Evolutionary conservation across 2,797 vertebrate species (phyloP), one percentile per base, ranked within the genome.

Genomic region (Mergus octosetaceus): DNA sequence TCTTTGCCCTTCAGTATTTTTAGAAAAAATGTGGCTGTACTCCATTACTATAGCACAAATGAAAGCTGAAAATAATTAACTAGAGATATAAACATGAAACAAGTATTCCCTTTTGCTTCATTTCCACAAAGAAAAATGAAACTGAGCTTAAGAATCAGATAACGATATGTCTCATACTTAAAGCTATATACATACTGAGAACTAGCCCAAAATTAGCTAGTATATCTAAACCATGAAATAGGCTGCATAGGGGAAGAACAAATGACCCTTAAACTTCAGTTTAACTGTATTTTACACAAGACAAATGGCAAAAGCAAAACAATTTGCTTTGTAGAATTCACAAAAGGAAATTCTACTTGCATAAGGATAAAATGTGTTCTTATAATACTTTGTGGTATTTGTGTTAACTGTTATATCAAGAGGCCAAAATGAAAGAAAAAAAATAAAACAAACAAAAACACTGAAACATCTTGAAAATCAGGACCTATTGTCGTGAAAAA

Each of bases 201-300:
- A 85, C 86, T 90, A 93, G 51, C 64, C 21, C 87, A 4, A 95
- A 96, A 94, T 61, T 54, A 91, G 75, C 77, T 88, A 88, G n/a
- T 69, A 4, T 85, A 79, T 39, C 43, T 61, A 77, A 89, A 84
- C 28, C 57, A 62, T n/a, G 47, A 89, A 94, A 85, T 6, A 62
- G 24, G 51, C 38, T 57, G 54, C 41, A 93, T 75, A 87, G 12
- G n/a, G 53, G 56, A 84, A 81, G 30, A 86, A 85, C 21, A 80
- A 38, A 56, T 34, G 30, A 66, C 51, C 49, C 39, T 65, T 45
- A 28, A 71, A 49, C 56, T 78, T 91, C 2, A 54, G 36, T 68
- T 91, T 75, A 92, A 91, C 73, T 71, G 75, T 9, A 5, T 79
- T 89, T 86, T 97, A 72, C 58, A 84, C 25, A 81, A 84, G 82